Base-by-base conservation (phyloP, 2,797 vertebrate genomes). In the Propithecus perrieri region DNA sequence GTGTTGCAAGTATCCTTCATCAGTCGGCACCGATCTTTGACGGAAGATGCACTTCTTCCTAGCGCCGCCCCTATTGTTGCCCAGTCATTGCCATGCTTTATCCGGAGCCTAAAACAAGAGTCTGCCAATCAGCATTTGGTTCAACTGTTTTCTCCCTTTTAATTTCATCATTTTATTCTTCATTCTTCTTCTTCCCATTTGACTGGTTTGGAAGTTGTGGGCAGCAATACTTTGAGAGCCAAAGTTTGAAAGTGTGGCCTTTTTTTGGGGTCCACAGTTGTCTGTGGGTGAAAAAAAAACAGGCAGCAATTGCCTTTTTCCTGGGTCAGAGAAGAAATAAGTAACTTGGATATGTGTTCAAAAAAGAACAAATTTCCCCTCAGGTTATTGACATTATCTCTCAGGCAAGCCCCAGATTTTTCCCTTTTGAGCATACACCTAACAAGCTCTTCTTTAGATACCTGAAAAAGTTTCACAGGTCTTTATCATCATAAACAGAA, bases 1-100 rank as follows among this genome's bases (percentile, higher is more conserved):
- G 99, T 99, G 98, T 99, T 99, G 98, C 99, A 99, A 6, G 99
- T 99, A 97, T 99, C 99, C 98, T 99, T 99, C 99, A 99, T 99
- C 91, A 99, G 98, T 5, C 99, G 98, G 96, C 99, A 99, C n/a
- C 99, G 99, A 97, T 99, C 99, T 98, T 99, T 99, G 28, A 99
- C 99, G 3, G 99, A 99, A 0, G 99, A 99, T 17, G 99, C 99
- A 71, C 99, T 99, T 96, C 99, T 99, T 48, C 99, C 99, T 84
- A 99, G 99, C 33, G 99, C 99, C 5, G 99, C 99, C 95, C 99
- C 99, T 96, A 99, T 99, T 0, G 99, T 99, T 55, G 99, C 99
- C 99, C 99, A 99, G 96, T 99, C 99, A 7, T 99, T 99, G 41
- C 99, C 99, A 0, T 99, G 99, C 97, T 99, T 99, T 98, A 99